Base-by-base conservation (phyloP, 2,113 vertebrate genomes). In the Uria aalge region DNA sequence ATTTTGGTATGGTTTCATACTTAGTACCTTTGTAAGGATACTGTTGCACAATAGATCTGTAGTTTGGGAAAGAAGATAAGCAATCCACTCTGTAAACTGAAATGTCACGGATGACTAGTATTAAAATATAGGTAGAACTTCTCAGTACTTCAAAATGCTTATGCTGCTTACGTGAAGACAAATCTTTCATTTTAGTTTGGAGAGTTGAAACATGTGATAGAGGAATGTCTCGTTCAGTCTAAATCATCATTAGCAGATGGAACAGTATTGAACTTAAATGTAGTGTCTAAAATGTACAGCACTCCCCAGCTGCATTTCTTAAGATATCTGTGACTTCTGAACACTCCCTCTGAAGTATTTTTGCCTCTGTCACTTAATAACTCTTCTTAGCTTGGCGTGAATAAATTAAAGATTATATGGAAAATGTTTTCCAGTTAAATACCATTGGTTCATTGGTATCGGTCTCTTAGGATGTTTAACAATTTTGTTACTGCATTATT, bases 221-320 rank as follows among this genome's bases (percentile, higher is more conserved):
- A 91, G 50, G 71, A 87, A 85, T 87, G 55, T 73, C 63, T 89
- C 87, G 30, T 91, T 95, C 69, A 67, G 41, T 76, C 67, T 75
- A 84, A 64, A 87, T 85, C 63, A 79, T 73, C 50, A 24, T 86
- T 83, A 91, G 59, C 71, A 88, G 32, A 71, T 95, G 92, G 71
- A 90, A 92, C 88, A 91, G 53, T 94, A 92, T 94, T 97, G 89
- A 80, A 92, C 83, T 92, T 94, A 79, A 77, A 74, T 88, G 77
- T 83, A 63, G 60, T 57, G 67, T 94, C 74, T 90, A 47, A 91
- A 62, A 81, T 94, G 64, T 93, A 89, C 90, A 77, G 67, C 85
- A 80, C 84, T 96, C 52, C 75, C 14, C 92, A 95, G 85, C 88
- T 93, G 83, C 60, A 38, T 93, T 93, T 85, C 40, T 85, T 83